These are phyloP conservation scores for Spodoptera littoralis DNA, from an alignment of 2,888 invertebrate genomes.

Conservation along the genomic window DNA sequence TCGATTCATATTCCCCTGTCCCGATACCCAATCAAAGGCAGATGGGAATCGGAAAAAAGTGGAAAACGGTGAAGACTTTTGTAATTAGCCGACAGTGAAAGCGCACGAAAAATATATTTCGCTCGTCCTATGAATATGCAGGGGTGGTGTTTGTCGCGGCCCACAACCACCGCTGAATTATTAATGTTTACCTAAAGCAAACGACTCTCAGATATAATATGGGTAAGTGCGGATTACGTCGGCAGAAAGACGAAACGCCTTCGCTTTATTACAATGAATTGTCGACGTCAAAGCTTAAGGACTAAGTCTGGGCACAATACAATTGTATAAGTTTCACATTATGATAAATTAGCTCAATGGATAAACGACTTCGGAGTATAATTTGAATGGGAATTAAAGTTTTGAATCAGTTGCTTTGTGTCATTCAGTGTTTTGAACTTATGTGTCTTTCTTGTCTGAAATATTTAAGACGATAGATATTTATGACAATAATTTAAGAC, in stretches of 20 bases:
- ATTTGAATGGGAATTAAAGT: slow-evolving; percentile 34
- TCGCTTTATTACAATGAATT: slow-evolving; percentile 52
- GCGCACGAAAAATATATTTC: slow-evolving; percentile 58
- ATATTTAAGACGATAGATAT: too few species aligned
- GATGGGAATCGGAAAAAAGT: slow-evolving; percentile 63
- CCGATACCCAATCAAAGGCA: slow-evolving; percentile 63
- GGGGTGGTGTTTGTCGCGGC: slow-evolving; percentile 53
- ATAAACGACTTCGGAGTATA: slow-evolving; percentile 37
- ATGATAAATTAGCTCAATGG: slow-evolving; percentile 47
- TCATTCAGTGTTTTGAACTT: slow-evolving; percentile 5
- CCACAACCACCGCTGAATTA: slow-evolving; percentile 65
- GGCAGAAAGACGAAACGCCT: slow-evolving; percentile 43
- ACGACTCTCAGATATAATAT: slow-evolving; percentile 56
- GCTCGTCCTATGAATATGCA: slow-evolving; percentile 64
- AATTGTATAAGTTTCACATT: slow-evolving; percentile 51
- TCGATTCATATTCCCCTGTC: slow-evolving; percentile 71
- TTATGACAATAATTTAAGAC: too few species aligned
- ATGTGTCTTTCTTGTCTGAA: not conserved
- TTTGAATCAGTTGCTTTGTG: slow-evolving; percentile 11
- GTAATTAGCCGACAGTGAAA: slow-evolving; percentile 61
- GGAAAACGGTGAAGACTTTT: slow-evolving; percentile 69
- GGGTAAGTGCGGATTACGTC: slow-evolving; percentile 51
- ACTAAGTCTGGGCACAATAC: slow-evolving; percentile 45
- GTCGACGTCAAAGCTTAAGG: slow-evolving; percentile 44
- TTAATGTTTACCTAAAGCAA: slow-evolving; percentile 64